These are phyloP conservation scores for Sinodicranocentrus sp. DNA, from an alignment of 2,888 invertebrate species.

Conservation along the genomic window DNA sequence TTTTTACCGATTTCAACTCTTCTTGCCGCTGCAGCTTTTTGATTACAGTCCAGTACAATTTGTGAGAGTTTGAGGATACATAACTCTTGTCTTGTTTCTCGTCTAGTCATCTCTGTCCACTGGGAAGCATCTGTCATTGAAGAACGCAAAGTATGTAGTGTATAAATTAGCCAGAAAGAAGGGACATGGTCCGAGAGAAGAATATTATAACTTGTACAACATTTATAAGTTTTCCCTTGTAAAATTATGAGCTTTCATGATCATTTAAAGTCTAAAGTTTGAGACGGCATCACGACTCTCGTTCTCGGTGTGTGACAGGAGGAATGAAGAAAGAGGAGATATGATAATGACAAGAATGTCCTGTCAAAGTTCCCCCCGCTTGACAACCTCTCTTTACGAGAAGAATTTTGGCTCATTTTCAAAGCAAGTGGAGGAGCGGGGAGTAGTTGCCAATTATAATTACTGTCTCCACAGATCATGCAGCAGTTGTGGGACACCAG, in stretches of 20 bases:
- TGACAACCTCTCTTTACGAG: conserved; percentile 34
- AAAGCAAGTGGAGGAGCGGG: conserved; percentile 6
- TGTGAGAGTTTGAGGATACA: not conserved
- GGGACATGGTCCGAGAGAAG: no score
- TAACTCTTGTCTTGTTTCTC: conserved; percentile 1
- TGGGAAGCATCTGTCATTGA: not conserved
- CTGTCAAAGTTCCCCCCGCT: conserved; percentile 30
- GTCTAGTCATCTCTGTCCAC: conserved; percentile 18
- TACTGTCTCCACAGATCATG: conserved; percentile 8
- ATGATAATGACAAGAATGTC: conserved; percentile 48
- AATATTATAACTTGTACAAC: no score
- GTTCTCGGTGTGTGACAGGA: conserved; percentile 29
- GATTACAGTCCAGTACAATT: not conserved
- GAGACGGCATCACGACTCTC: conserved; percentile 46
- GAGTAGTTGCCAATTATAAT: conserved; percentile 51
- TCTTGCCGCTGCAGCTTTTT: not conserved
- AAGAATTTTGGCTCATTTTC: conserved; percentile 52
- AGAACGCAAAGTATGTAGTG: not conserved
- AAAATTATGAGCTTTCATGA: conserved; percentile 41
- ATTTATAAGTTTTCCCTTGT: not conserved
- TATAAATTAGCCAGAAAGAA: not conserved
- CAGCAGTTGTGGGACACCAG: no score
- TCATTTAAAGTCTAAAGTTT: conserved; percentile 41
- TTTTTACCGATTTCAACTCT: conserved; percentile 4
- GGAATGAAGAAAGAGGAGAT: conserved; percentile 37